phyloP scores from a whole-genome alignment of 2,113 vertebrate species.

The Chloebia gouldiae region DNA sequence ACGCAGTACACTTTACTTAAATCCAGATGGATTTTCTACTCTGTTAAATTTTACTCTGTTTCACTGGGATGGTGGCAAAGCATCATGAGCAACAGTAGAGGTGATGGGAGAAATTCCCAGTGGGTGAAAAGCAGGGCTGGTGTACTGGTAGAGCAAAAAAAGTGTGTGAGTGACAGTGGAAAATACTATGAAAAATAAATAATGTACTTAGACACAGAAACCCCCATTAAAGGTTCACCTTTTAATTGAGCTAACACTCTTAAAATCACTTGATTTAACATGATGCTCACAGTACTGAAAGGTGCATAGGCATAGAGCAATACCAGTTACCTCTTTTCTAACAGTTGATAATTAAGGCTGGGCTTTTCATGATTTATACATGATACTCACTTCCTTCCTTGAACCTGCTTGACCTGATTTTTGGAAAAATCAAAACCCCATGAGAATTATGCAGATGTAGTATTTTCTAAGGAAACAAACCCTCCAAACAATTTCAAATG shows the following conservation, averaged over 20 bases:
- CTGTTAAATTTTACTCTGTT: too few species aligned
- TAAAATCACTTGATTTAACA: background rate
- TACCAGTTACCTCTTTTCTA: background rate
- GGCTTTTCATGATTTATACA: background rate
- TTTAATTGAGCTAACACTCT: background rate
- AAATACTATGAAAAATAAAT: background rate
- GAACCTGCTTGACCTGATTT: background rate
- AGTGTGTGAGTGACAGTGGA: background rate
- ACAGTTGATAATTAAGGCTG: background rate
- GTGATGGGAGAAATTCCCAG: background rate
- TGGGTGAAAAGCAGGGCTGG: background rate
- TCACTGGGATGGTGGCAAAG: background rate
- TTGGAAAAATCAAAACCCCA: background rate
- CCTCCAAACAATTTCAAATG: background rate
- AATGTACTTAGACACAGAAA: fast-evolving
- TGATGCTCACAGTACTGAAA: background rate
- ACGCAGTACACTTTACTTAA: too few species aligned
- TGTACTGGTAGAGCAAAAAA: background rate
- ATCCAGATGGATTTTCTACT: too few species aligned
- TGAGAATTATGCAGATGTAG: background rate
- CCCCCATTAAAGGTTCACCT: background rate
- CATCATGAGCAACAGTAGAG: background rate
- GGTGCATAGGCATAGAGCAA: background rate
- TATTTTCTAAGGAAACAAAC: background rate
- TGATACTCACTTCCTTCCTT: background rate